phyloP scores from a whole-genome alignment of 1,140 invertebrate species.

The Brachionus sp. region DNA sequence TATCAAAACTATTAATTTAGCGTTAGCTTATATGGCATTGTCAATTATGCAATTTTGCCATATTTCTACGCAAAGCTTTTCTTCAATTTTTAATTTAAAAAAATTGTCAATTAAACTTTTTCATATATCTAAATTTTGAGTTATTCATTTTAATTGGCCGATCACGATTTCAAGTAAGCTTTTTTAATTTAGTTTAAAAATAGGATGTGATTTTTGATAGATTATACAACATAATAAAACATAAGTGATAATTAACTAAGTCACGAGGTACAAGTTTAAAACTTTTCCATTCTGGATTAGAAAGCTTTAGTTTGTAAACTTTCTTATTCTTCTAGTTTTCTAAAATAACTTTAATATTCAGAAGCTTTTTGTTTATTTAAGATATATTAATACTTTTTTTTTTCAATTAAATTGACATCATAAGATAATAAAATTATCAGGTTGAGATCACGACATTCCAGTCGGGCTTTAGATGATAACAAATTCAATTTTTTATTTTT shows the following conservation, averaged over 20 bases:
- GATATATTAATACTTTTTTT: no score
- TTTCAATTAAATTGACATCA: no score
- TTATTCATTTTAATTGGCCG: neutral
- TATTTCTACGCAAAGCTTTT: neutral
- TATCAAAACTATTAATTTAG: slow-evolving; percentile 3
- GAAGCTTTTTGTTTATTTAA: no score
- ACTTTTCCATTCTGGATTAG: neutral
- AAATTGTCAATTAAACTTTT: slow-evolving; percentile 31
- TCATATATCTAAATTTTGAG: neutral
- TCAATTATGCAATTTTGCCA: slow-evolving; percentile 35
- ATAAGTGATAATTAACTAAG: neutral
- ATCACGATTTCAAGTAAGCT: neutral
- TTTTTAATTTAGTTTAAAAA: neutral
- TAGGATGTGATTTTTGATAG: neutral
- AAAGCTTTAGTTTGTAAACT: neutral
- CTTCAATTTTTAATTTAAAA: neutral
- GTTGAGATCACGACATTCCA: neutral
- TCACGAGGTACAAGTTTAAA: neutral
- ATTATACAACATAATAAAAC: neutral
- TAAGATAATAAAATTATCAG: neutral
- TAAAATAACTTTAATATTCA: neutral
- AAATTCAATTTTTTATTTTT: no score
- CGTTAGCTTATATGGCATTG: slow-evolving; percentile 23
- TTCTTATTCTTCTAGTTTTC: neutral
- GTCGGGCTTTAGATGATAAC: no score